Conservation (phyloP, 2,888 invertebrate genomes). For the Siphonodentalium dalli region DNA sequence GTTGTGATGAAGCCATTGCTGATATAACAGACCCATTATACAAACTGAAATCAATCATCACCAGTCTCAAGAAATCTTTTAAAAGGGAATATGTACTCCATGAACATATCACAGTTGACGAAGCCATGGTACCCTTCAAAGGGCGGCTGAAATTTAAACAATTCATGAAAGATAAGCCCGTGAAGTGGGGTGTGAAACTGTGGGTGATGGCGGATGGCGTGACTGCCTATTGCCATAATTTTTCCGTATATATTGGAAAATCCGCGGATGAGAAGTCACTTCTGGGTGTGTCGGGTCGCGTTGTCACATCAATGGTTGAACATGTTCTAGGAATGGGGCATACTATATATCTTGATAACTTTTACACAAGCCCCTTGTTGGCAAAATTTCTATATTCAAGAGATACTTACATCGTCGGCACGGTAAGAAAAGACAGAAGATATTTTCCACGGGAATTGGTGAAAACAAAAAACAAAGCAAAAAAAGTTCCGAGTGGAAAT, state of each 20-base stretch:
- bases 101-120: no score
- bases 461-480: no score
- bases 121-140: no score
- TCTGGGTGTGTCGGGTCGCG: neutral
- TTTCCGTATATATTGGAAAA: slow-evolving; percentile 2
- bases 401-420: slow-evolving; percentile 8
- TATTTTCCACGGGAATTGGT: neutral
- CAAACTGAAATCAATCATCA: slow-evolving; percentile 1
- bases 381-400: slow-evolving; percentile 1
- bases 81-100: neutral
- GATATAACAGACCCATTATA: neutral
- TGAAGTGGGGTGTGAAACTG: no score
- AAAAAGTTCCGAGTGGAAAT: neutral
- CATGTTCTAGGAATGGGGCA: slow-evolving; percentile 1
- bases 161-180: no score
- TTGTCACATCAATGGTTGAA: neutral
- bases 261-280: neutral
- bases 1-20: neutral
- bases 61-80: neutral
- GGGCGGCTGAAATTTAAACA: no score
- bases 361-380: slow-evolving; percentile 5
- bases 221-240: neutral
- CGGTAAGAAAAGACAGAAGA: neutral
- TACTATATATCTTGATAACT: slow-evolving; percentile 4
- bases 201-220: neutral